Evolutionary conservation across 2,888 invertebrate species (phyloP).

Genomic region (Eupelmus urozonus): DNA sequence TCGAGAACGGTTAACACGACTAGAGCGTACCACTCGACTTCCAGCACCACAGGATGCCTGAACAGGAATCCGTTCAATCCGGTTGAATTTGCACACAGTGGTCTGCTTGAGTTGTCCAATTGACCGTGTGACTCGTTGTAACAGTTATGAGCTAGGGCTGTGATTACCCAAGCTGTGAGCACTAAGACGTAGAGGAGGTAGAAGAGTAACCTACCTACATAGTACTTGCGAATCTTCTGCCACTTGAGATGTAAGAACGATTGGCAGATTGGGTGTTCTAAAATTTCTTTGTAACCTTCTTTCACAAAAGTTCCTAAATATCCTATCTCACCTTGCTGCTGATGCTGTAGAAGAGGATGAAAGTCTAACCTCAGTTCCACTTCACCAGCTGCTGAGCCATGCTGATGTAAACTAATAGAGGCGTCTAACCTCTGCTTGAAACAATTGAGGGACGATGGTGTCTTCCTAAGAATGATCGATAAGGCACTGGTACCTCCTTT

Average conservation of each 20-base stretch:
- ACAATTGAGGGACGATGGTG: constrained; percentile 90
- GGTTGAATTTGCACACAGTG: constrained; percentile 83
- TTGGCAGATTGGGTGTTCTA: constrained; percentile 91
- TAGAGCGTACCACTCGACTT: constrained; percentile 90
- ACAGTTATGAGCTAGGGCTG: constrained; percentile 90
- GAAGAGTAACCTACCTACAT: constrained; percentile 87
- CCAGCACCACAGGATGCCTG: constrained; percentile 87
- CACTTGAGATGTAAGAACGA: constrained; percentile 93
- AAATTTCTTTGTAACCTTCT: constrained; percentile 91
- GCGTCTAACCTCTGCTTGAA: constrained; percentile 89
- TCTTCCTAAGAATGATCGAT: constrained; percentile 91
- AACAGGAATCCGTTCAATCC: constrained; percentile 87
- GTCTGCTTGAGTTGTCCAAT: constrained; percentile 81
- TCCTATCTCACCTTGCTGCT: constrained; percentile 90
- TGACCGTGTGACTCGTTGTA: constrained; percentile 84
- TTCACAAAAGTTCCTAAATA: constrained; percentile 92
- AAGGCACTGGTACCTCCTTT: constrained; percentile 92
- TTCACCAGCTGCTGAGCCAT: constrained; percentile 87
- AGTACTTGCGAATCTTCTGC: constrained; percentile 93
- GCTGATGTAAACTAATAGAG: constrained; percentile 88
- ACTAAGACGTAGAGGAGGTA: constrained; percentile 89
- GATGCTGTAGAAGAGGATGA: constrained; percentile 88
- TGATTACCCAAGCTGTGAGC: constrained; percentile 89
- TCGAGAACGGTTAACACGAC: constrained; percentile 89
- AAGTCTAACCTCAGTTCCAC: constrained; percentile 90